Conservation (phyloP, 2,888 invertebrate genomes). For the Nephrotoma appendiculata region DNA sequence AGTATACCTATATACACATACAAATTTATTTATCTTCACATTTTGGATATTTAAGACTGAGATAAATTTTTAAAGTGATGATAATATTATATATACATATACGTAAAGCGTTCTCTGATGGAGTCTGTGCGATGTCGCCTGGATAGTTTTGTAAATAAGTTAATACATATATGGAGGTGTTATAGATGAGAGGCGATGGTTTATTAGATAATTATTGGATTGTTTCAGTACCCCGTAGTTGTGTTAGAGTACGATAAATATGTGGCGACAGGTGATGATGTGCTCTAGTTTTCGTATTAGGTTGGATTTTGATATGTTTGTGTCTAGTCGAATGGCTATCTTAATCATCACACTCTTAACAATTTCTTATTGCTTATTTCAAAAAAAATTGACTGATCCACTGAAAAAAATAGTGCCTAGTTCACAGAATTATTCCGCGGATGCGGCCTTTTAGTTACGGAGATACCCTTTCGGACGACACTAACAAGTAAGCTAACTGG, state of each 20-base stretch:
- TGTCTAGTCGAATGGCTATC: background rate
- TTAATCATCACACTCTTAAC: too few relatives aligned
- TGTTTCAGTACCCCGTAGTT: background rate
- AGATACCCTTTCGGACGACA: too few relatives aligned
- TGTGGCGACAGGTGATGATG: background rate
- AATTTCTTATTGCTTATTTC: too few relatives aligned
- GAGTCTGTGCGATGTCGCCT: background rate
- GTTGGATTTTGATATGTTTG: background rate
- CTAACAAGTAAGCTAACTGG: too few relatives aligned
- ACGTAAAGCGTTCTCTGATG: background rate
- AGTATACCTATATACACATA: background rate
- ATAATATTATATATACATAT: background rate
- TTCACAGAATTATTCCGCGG: too few relatives aligned
- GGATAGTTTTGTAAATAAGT: background rate
- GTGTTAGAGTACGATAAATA: background rate
- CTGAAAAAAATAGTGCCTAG: too few relatives aligned
- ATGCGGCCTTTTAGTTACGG: too few relatives aligned
- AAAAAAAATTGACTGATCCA: too few relatives aligned
- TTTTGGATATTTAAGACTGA: background rate
- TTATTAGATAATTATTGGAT: background rate
- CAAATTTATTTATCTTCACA: background rate
- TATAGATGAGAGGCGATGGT: background rate
- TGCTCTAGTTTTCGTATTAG: background rate
- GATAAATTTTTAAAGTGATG: background rate
- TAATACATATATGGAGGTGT: background rate